phyloP scores from a whole-genome alignment of 2,888 invertebrate species.

The Anticlea derivata region DNA sequence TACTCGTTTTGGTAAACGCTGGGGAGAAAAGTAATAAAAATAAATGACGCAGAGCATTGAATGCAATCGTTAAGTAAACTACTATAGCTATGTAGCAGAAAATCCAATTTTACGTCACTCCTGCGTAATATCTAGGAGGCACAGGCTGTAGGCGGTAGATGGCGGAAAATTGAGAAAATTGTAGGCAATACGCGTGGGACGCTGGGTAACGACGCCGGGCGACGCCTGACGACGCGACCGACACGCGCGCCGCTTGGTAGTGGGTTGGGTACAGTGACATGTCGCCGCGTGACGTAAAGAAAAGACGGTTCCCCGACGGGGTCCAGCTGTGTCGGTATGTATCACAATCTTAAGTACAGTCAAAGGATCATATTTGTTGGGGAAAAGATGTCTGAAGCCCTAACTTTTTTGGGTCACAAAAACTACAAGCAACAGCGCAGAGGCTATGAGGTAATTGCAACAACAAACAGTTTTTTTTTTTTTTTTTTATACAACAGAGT shows the following conservation, averaged over 20 bases:
- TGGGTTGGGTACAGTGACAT: slow-evolving; percentile 20
- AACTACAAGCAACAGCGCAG: no score
- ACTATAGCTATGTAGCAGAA: slow-evolving; percentile 47
- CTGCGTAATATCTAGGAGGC: slow-evolving; percentile 57
- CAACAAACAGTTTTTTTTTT: no score
- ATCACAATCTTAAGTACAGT: neutral
- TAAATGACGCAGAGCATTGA: neutral
- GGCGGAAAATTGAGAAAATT: slow-evolving; percentile 72
- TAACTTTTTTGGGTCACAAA: no score
- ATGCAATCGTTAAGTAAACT: slow-evolving; percentile 1
- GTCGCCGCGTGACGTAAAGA: slow-evolving; percentile 16
- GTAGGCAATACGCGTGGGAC: slow-evolving; percentile 33
- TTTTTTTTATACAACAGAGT: no score
- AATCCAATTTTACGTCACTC: slow-evolving; percentile 49
- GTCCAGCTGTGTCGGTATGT: neutral
- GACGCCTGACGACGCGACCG: neutral
- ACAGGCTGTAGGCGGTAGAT: slow-evolving; percentile 62
- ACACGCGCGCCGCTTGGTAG: no score
- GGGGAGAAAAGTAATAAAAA: neutral
- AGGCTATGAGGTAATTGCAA: no score
- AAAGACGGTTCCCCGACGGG: slow-evolving; percentile 5
- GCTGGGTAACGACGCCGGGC: slow-evolving; percentile 30
- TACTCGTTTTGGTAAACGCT: neutral
- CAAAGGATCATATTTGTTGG: slow-evolving; percentile 5
- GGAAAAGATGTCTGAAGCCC: no score